Conservation (phyloP, 2,888 invertebrate genomes). For the Neoscelio sp. region DNA sequence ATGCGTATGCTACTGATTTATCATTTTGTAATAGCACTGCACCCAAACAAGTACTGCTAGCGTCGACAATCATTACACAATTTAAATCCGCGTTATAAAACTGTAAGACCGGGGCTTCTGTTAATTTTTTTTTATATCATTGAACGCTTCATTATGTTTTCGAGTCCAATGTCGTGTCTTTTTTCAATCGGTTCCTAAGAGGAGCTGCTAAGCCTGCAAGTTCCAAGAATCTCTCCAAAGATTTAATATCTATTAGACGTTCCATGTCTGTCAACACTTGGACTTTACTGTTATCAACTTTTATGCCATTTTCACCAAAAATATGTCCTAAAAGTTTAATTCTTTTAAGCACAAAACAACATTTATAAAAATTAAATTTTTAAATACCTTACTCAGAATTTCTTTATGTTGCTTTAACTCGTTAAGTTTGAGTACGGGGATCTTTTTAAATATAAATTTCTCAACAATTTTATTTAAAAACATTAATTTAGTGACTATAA, state of each 20-base stretch:
- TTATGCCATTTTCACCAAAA: conserved; percentile 48
- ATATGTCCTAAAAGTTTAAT: conserved; percentile 46
- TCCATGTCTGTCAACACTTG: too few relatives aligned
- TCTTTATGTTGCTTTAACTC: conserved; percentile 10
- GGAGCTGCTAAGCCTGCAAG: too few relatives aligned
- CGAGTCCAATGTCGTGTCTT: conserved; percentile 44
- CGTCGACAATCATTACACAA: conserved; percentile 70
- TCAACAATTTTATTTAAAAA: too few relatives aligned
- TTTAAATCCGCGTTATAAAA: conserved; percentile 70
- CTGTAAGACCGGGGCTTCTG: conserved; percentile 66
- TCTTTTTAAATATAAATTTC: too few relatives aligned
- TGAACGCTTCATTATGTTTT: not conserved
- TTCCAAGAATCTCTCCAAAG: too few relatives aligned
- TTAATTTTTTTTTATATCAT: conserved; percentile 38
- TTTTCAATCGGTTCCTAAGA: too few relatives aligned
- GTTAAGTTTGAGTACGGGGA: too few relatives aligned
- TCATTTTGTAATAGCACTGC: conserved; percentile 77
- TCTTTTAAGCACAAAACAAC: conserved; percentile 11
- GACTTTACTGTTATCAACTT: conserved; percentile 62
- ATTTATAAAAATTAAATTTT: conserved; percentile 48
- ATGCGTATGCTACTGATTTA: conserved; percentile 77
- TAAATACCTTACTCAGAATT: conserved; percentile 6
- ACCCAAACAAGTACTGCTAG: conserved; percentile 71
- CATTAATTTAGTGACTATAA: too few relatives aligned
- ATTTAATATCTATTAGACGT: too few relatives aligned